A percentile compares a stretch with the other conserved stretches of the same genome.
Conservation (phyloP, 2,888 invertebrate genomes). For the Polietes domitor region DNA sequence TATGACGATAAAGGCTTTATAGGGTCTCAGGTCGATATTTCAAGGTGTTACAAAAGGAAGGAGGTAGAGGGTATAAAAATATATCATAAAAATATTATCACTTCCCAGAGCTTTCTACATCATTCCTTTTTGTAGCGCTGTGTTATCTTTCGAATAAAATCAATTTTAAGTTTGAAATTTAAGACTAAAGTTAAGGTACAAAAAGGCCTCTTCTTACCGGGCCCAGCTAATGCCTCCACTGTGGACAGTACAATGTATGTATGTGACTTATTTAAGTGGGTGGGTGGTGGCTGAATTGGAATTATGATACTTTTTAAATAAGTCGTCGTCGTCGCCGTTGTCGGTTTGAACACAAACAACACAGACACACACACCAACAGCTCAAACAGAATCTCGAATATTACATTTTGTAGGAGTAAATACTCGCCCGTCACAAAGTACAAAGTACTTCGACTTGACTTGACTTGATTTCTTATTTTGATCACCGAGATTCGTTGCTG, state of each 20-base stretch:
- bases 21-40: no score
- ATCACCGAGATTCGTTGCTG: not conserved
- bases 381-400: not conserved
- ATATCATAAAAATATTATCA: no score
- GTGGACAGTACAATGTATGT: not conserved
- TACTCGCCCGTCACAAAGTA: not conserved
- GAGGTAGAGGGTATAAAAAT: no score
- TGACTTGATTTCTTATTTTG: not conserved
- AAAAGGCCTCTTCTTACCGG: not conserved
- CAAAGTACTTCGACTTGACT: slow-evolving; percentile 9
- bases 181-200: no score
- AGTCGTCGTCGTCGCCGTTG: not conserved
- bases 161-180: no score
- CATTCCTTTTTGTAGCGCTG: no score
- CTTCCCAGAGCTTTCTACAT: no score
- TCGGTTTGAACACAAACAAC: not conserved
- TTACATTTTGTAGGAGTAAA: slow-evolving; percentile 5
- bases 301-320: slow-evolving; percentile 37
- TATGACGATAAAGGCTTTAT: no score
- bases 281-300: slow-evolving; percentile 5
- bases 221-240: not conserved
- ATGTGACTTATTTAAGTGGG: slow-evolving; percentile 18
- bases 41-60: no score
- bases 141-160: no score
- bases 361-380: no score